Conservation (phyloP, 2,113 vertebrate genomes). For the Formicarius rufipectus region DNA sequence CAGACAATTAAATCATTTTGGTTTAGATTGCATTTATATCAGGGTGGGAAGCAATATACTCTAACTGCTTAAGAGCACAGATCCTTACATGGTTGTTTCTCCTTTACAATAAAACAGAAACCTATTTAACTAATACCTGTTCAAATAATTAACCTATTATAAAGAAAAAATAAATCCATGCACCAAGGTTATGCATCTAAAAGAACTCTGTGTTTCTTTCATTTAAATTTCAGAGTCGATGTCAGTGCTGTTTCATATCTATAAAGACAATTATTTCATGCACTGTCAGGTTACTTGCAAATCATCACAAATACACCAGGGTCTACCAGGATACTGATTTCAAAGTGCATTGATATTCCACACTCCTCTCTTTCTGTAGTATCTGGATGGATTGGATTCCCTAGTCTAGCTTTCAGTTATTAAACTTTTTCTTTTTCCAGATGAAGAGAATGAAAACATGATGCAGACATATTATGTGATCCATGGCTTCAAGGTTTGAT, state of each 20-base stretch:
- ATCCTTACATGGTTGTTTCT: not conserved
- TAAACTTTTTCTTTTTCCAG: conserved; percentile 26
- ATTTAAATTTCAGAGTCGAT: conserved; percentile 61
- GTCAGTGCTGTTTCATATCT: conserved; percentile 27
- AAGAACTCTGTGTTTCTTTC: conserved; percentile 41
- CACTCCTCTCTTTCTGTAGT: not conserved
- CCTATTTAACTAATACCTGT: conserved; percentile 46
- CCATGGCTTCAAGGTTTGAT: conserved; percentile 1
- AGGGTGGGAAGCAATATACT: not conserved
- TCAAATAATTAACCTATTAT: conserved; percentile 62
- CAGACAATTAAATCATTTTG: conserved; percentile 5
- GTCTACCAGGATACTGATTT: not conserved
- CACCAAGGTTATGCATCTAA: conserved; percentile 14
- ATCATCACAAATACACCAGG: conserved; percentile 52
- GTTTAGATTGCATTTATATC: not conserved
- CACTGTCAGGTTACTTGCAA: conserved; percentile 30
- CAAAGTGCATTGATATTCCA: conserved; percentile 29
- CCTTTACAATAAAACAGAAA: conserved; percentile 23
- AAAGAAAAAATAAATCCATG: conserved; percentile 31
- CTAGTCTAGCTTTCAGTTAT: not conserved
- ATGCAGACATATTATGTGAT: conserved; percentile 7
- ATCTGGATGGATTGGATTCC: conserved; percentile 23
- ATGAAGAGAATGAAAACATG: not conserved
- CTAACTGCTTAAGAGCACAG: not conserved
- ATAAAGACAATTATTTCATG: conserved; percentile 38